Percentiles rank a stretch among this genome's conserved stretches.
phyloP scores from a whole-genome alignment of 2,888 invertebrate genomes.

The Elysia crispata region DNA sequence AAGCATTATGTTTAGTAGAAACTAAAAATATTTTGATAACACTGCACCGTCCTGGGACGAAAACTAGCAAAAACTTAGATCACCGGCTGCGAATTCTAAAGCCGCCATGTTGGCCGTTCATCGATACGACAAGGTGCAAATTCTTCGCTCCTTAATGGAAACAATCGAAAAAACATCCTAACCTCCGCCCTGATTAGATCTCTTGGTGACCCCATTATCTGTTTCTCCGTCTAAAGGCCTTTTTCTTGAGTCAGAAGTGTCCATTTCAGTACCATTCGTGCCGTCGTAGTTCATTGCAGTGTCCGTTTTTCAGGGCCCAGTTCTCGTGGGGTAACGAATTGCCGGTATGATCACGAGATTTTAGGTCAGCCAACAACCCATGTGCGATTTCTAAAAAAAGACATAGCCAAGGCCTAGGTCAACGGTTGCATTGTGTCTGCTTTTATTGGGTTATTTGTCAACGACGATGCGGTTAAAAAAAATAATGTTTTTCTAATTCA shows the following conservation, averaged over 20 bases:
- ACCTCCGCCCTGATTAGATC: constrained; percentile 77
- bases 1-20: neutral
- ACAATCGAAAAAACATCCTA: constrained; percentile 63
- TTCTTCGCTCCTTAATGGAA: constrained; percentile 52
- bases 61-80: constrained; percentile 6
- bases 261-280: constrained; percentile 75
- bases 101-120: constrained; percentile 73
- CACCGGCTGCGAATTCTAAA: constrained; percentile 63
- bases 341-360: constrained; percentile 50
- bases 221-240: constrained; percentile 76
- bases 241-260: constrained; percentile 77
- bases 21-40: too few relatives aligned
- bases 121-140: constrained; percentile 55
- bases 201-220: constrained; percentile 76
- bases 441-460: too few relatives aligned
- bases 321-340: constrained; percentile 74
- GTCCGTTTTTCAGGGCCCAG: constrained; percentile 70
- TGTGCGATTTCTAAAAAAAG: constrained; percentile 39
- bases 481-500: neutral
- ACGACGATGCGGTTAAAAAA: neutral
- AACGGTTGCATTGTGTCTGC: neutral
- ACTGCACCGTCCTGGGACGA: too few relatives aligned
- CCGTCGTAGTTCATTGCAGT: constrained; percentile 74
- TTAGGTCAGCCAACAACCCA: constrained; percentile 6
- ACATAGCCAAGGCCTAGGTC: neutral